A percentile compares a stretch with the other conserved stretches of the same genome.
These are phyloP conservation scores for Eremobia ochroleuca DNA, from an alignment of 2,888 invertebrate genomes.

Conservation along the genomic window DNA sequence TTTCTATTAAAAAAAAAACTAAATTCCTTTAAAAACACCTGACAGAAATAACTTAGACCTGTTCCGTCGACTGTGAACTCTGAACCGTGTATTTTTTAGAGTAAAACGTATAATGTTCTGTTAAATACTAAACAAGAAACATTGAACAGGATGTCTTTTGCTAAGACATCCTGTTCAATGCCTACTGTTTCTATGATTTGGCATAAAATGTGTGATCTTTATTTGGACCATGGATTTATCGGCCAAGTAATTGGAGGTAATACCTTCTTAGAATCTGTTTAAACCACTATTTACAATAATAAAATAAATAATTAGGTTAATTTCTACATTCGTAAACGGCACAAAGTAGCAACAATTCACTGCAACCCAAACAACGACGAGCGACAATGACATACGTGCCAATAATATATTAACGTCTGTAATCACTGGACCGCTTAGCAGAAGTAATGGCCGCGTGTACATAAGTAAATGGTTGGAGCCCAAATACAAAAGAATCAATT, in stretches of 20 bases:
- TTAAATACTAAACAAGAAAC: background rate
- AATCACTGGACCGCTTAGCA: constrained; percentile 20
- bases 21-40: background rate
- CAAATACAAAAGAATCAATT: constrained; percentile 58
- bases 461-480: constrained; percentile 32
- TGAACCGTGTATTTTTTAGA: too few relatives aligned
- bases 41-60: constrained; percentile 1
- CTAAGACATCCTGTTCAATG: background rate
- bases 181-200: background rate
- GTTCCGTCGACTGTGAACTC: constrained; percentile 8
- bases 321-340: background rate
- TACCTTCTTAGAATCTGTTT: background rate
- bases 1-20: too few relatives aligned
- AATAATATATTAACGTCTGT: constrained; percentile 24
- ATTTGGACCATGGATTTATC: background rate
- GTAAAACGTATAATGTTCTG: too few relatives aligned
- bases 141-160: background rate
- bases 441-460: constrained; percentile 44
- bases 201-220: background rate
- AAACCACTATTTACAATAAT: background rate
- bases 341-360: constrained; percentile 10
- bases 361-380: background rate
- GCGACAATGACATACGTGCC: constrained; percentile 26
- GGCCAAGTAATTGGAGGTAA: background rate
- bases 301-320: background rate